These are phyloP conservation scores for Hipparchia sbordonii DNA, from an alignment of 2,888 invertebrate species.

Conservation along the genomic window DNA sequence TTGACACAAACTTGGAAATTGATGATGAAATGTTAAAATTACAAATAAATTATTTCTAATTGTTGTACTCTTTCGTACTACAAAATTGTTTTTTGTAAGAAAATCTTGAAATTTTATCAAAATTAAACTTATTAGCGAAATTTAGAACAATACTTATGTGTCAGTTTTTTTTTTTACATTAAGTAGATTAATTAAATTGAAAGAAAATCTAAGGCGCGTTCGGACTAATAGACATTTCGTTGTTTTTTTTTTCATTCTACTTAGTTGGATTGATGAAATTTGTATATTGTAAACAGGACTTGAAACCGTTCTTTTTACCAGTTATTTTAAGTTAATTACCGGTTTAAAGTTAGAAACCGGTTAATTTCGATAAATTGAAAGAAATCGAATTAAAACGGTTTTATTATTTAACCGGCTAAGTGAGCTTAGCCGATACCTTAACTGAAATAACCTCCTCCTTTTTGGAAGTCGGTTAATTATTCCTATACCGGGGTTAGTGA, in stretches of 20 bases:
- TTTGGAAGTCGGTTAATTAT: no score
- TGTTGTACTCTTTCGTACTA: neutral
- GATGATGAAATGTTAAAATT: neutral
- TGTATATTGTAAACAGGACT: no score
- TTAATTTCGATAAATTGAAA: no score
- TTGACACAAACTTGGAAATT: neutral
- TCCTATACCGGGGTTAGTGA: no score
- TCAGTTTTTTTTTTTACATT: neutral
- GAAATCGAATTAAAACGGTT: no score
- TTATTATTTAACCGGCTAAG: no score
- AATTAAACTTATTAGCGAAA: neutral
- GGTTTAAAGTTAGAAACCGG: no score
- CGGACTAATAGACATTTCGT: neutral
- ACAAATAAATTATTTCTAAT: neutral
- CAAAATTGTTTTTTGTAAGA: neutral
- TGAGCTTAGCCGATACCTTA: no score
- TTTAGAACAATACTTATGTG: slow-evolving; percentile 1
- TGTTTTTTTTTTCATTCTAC: neutral
- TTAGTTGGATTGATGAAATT: neutral
- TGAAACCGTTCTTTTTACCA: no score
- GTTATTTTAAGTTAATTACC: no score
- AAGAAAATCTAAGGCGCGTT: slow-evolving; percentile 4
- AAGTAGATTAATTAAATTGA: neutral
- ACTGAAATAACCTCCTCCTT: no score
- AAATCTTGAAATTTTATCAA: neutral